phyloP scores from a whole-genome alignment of 1,140 invertebrate genomes.

The Magallana ariakensis region DNA sequence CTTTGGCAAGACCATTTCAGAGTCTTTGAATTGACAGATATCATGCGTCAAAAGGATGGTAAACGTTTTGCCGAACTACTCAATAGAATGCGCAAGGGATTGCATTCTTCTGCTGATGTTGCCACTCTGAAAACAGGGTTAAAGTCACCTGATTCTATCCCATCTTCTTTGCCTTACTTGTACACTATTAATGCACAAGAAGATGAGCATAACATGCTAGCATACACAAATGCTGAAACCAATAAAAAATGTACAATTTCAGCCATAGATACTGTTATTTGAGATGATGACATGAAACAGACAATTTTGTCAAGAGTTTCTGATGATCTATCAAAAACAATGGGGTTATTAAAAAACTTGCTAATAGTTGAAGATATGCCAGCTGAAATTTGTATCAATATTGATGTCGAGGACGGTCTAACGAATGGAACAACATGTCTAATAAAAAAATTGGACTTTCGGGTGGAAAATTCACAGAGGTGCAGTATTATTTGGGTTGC shows the following conservation, averaged over 20 bases:
- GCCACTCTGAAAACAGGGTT: neutral
- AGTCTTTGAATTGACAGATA: constrained; percentile 57
- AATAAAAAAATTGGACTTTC: constrained; percentile 52
- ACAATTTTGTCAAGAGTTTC: constrained; percentile 39
- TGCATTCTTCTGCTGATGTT: neutral
- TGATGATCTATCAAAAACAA: neutral
- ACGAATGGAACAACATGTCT: constrained; percentile 58
- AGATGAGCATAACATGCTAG: constrained; percentile 43
- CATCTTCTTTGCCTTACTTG: constrained; percentile 45
- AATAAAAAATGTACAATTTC: constrained; percentile 22
- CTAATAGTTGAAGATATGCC: constrained; percentile 46
- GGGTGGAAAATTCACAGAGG: neutral
- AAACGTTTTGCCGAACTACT: constrained; percentile 54
- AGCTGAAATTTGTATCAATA: constrained; percentile 43
- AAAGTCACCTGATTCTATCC: neutral
- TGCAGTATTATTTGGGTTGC: constrained; percentile 56
- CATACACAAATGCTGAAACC: constrained; percentile 4
- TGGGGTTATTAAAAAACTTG: constrained; percentile 6
- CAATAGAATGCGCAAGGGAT: constrained; percentile 57
- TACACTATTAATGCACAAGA: constrained; percentile 52
- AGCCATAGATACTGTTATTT: constrained; percentile 42
- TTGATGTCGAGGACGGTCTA: constrained; percentile 55
- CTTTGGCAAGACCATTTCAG: constrained; percentile 57
- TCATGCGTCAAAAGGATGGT: constrained; percentile 60
- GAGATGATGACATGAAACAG: constrained; percentile 29